Evolutionary conservation across 2,888 invertebrate genomes (phyloP).

Genomic region (Hecatera dysodea): DNA sequence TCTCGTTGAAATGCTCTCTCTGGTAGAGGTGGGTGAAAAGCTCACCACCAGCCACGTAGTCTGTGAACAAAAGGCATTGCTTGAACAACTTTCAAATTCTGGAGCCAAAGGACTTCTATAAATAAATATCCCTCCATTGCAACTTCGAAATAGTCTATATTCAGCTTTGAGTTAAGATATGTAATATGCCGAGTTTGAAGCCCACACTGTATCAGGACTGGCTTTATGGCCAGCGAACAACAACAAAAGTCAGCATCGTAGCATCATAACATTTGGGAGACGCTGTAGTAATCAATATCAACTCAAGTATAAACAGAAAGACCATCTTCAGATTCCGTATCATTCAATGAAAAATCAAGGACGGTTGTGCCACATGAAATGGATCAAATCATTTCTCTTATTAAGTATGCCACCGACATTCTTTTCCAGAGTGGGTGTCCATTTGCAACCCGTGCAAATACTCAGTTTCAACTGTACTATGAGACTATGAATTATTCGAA

Average conservation of each 20-base stretch:
- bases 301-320: too few relatives aligned
- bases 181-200: neutral
- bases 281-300: too few relatives aligned
- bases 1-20: slow-evolving; percentile 97
- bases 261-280: too few relatives aligned
- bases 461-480: slow-evolving; percentile 34
- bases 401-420: slow-evolving; percentile 42
- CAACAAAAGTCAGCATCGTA: too few relatives aligned
- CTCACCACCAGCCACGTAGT: slow-evolving; percentile 99
- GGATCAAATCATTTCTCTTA: slow-evolving; percentile 17
- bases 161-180: neutral
- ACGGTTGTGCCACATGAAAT: neutral
- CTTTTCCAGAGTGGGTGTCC: slow-evolving; percentile 44
- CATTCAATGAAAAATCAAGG: too few relatives aligned
- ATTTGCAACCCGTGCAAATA: slow-evolving; percentile 55
- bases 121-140: too few relatives aligned
- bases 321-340: too few relatives aligned
- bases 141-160: too few relatives aligned
- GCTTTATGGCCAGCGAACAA: neutral
- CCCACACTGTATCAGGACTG: neutral
- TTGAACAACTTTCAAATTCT: too few relatives aligned
- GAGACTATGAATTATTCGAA: slow-evolving; percentile 31
- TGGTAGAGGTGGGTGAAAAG: slow-evolving; percentile 99
- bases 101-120: too few relatives aligned
- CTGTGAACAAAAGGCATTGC: slow-evolving; percentile 87